Base-by-base conservation (phyloP, 1,140 invertebrate species). In the Amphibalanus amphitrite region DNA sequence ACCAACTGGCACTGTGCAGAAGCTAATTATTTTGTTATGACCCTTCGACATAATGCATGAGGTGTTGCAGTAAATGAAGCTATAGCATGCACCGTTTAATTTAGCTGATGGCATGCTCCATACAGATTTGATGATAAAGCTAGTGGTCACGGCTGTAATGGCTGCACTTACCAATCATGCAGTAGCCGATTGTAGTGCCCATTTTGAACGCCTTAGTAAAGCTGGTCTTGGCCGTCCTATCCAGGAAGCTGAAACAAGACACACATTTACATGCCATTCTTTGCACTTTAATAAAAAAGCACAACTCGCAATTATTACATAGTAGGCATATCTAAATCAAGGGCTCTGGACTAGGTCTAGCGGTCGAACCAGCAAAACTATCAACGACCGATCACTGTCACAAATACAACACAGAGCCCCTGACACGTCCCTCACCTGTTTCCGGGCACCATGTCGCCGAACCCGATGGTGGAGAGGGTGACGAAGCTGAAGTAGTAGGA, bases 391-490 rank as follows among this genome's bases (percentile, higher is more conserved):
- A 25, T 59, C 13, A 59, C 25, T 59, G 13, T 59, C 25, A 25
- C 47, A 59, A 59, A 15, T 15, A 59, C 25, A 13, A 15, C 13
- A 59, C 47, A 25, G 25, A 59, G n/a, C n/a, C n/a, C 33, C 33
- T 38, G 33, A 38, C 33, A 38, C 73, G 47, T 65, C 67, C 6
- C 71, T 69, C 77, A 74, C 47, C 74, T 72, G 28, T 71, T 73
- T 15, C 81, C 82, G n/a, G 82, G 83, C 13, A 82, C 79, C 71
- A 81, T 79, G 75, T 84, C 82, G 70, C 82, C 82, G 71, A 83
- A 83, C 15, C 82, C 83, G 69, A 83, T 81, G 29, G 82, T 84
- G 29, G 81, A 78, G 64, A 83, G 76, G 0, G 82, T 83, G 65
- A 83, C 81, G 72, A 83, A 84, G 69, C 80, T 80, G 72, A 83